Evolutionary conservation across 2,888 invertebrate genomes (phyloP), one percentile per base, ranked within the genome.

Genomic region (Cryptophagus acutangulus): DNA sequence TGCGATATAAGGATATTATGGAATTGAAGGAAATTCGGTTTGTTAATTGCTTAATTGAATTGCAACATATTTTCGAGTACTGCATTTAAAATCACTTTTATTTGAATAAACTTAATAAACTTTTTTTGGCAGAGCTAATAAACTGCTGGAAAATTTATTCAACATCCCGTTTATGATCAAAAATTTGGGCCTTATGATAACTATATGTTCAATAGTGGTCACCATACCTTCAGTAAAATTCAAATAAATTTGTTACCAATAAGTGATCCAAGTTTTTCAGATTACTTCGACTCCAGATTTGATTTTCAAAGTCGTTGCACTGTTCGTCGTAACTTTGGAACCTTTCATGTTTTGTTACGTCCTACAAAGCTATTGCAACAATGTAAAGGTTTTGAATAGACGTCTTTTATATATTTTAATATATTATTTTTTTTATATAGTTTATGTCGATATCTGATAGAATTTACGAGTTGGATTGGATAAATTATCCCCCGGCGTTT

Each of bases 31-130:
- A 51, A 36, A 41, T 48, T 9, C 31, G 51, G 17, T 26, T 48
- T 17, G 41, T 48, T 5, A 48, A 48, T 29, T 46, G 48, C 25
- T 44, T 51, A 2, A 46, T 46, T 20, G 51, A 51, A 26, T 28
- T 48, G n/a, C 48, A 51, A 36, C 15, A 51, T 8, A 48, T 51
- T 12, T 51, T 48, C 38, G 46, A 40, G 51, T 48, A 39, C 12
- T 6, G n/a, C 10, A n/a, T n/a, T n/a, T 3, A 26, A 26, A 12
- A 3, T 4, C 12, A 26, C 12, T 12, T 4, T n/a, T 3, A 26
- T 3, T 26, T 26, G n/a, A 6, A 26, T 26, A n/a, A 8, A 12
- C 20, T 9, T 8, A 6, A 20, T 8, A 8, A 8, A 8, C 9
- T 6, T 26, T 26, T 26, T 26, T 26, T n/a, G n/a, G 26, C 12